These are phyloP conservation scores for Norana najaformis DNA, from an alignment of 2,888 invertebrate species.

Conservation along the genomic window DNA sequence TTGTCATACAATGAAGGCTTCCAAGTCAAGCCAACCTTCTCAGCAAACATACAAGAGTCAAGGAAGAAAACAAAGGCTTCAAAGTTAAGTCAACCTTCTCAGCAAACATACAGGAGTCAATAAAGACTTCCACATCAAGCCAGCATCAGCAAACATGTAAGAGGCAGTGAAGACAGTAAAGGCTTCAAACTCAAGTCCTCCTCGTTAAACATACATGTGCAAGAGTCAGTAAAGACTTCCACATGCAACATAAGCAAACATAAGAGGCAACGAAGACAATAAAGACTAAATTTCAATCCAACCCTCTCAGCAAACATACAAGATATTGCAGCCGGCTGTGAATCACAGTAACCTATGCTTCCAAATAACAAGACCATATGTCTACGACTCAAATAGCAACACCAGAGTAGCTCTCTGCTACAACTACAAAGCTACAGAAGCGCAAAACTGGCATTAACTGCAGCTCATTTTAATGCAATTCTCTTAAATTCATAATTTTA, in stretches of 20 bases:
- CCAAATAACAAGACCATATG: background rate
- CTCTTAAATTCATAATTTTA: background rate
- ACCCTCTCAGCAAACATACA: background rate
- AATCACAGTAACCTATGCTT: background rate
- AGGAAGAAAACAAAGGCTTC: no score
- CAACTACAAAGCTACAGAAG: background rate
- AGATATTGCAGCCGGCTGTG: background rate
- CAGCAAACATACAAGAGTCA: background rate
- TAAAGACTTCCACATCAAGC: no score
- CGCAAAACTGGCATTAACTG: background rate
- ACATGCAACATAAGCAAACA: no score
- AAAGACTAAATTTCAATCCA: no score
- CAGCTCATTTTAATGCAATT: background rate
- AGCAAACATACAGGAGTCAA: no score
- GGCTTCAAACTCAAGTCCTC: no score
- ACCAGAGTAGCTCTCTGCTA: background rate
- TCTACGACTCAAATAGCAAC: background rate
- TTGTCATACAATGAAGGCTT: background rate
- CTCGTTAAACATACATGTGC: no score
- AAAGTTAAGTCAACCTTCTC: no score
- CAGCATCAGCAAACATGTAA: no score
- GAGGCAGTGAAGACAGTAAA: no score
- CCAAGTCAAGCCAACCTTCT: background rate
- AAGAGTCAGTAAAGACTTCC: no score
- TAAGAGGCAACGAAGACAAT: no score